Evolutionary conservation across 2,113 vertebrate genomes (phyloP).

Genomic region (Arizona elegans): DNA sequence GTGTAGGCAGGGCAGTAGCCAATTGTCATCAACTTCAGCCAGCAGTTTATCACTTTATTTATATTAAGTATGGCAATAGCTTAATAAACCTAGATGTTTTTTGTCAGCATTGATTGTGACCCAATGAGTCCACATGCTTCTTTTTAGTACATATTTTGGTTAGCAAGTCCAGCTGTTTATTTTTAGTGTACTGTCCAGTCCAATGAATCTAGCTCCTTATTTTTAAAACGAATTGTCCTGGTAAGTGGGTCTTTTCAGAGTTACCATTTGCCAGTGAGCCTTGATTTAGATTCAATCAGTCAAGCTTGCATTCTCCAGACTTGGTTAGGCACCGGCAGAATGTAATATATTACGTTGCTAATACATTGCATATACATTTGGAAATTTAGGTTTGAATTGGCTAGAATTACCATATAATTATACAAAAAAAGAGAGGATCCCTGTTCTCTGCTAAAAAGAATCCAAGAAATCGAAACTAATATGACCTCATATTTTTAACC

Average conservation of each 20-base stretch:
- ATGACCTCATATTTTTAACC: constrained; percentile 14
- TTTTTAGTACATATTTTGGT: neutral
- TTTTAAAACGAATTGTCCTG: neutral
- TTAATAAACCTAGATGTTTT: neutral
- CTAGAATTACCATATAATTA: constrained; percentile 4
- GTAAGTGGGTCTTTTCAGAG: constrained; percentile 12
- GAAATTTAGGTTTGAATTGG: neutral
- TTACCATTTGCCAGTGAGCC: constrained; percentile 19
- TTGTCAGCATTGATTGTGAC: neutral
- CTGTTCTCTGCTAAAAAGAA: constrained; percentile 15
- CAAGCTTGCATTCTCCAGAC: constrained; percentile 16
- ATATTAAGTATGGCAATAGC: neutral
- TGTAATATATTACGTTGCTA: neutral
- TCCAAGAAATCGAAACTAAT: neutral
- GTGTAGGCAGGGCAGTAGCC: neutral
- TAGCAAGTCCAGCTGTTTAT: neutral
- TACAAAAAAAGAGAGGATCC: neutral
- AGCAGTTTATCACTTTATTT: neutral
- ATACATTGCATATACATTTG: neutral
- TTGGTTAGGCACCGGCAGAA: constrained; percentile 2
- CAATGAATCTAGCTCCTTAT: neutral
- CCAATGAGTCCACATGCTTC: neutral
- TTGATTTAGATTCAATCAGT: neutral
- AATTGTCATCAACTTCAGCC: neutral
- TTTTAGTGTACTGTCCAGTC: neutral